phyloP scores from a whole-genome alignment of 64 coral and sea anemone species.

The Anthopleura sola region DNA sequence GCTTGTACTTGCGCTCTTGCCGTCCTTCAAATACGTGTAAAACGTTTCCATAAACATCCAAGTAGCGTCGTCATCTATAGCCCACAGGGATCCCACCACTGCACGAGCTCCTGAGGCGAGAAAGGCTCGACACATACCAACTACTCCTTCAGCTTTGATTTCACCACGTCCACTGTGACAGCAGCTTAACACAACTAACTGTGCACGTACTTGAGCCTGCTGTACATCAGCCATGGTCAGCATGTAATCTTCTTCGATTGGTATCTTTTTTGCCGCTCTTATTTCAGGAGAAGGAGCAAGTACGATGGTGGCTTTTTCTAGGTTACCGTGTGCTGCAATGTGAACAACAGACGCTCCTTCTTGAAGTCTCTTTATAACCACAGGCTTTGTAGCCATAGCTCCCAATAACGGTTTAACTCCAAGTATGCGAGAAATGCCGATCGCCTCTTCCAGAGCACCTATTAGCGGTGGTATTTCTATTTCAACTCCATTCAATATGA shows the following conservation, averaged over 20 bases:
- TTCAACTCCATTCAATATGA: constrained; percentile 33
- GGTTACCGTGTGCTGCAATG: constrained; percentile 45
- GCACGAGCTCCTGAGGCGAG: no score
- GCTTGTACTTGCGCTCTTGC: constrained; percentile 35
- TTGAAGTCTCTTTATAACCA: constrained; percentile 24
- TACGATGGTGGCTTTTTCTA: constrained; percentile 35
- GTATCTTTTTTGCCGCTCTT: not conserved
- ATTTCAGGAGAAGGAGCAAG: constrained; percentile 14
- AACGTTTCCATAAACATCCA: constrained; percentile 44
- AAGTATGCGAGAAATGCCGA: not conserved
- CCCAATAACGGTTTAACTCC: not conserved
- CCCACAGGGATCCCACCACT: constrained; percentile 1
- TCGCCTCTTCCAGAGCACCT: constrained; percentile 6
- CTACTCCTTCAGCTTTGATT: constrained; percentile 31
- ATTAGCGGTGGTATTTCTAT: not conserved
- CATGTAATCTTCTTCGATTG: constrained; percentile 36
- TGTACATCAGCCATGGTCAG: constrained; percentile 43
- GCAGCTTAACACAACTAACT: constrained; percentile 42
- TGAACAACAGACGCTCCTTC: constrained; percentile 30
- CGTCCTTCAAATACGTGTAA: constrained; percentile 30
- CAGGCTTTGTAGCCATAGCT: constrained; percentile 23
- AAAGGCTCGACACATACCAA: not conserved
- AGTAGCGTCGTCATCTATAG: constrained; percentile 32
- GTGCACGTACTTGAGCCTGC: constrained; percentile 23
- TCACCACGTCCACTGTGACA: constrained; percentile 51